Percentiles rank a stretch among this genome's conserved stretches.
phyloP scores from a whole-genome alignment of 2,888 invertebrate species.

The Synergus umbraculus region DNA sequence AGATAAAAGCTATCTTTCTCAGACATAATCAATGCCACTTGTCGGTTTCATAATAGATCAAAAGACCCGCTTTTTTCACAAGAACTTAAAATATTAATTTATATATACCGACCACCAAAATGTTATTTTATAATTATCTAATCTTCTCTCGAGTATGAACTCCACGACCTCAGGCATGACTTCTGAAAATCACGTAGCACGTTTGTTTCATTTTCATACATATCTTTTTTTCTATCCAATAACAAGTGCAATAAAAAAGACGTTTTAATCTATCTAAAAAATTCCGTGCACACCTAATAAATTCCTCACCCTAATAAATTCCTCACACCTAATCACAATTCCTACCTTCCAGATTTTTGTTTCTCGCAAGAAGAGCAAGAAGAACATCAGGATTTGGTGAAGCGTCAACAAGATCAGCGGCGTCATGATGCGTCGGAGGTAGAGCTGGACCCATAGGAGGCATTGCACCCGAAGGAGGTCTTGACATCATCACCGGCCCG shows the following conservation, averaged over 20 bases:
- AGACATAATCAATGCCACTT: background rate
- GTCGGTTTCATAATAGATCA: background rate
- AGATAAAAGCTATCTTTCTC: constrained; percentile 9
- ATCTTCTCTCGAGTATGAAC: no score
- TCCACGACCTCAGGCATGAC: no score
- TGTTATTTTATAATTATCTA: no score
- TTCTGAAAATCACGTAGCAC: no score
- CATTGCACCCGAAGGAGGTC: constrained; percentile 63
- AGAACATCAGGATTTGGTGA: constrained; percentile 91
- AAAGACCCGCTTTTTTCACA: background rate
- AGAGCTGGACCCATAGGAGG: constrained; percentile 68
- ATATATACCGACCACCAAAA: no score
- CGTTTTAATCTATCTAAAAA: background rate
- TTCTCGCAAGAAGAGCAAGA: constrained; percentile 89
- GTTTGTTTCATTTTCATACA: no score
- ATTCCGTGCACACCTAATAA: background rate
- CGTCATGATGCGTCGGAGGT: constrained; percentile 71
- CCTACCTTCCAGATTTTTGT: constrained; percentile 94
- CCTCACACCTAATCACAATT: constrained; percentile 27
- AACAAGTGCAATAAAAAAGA: background rate
- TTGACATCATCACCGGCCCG: constrained; percentile 67
- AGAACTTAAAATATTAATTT: no score
- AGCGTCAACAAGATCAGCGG: constrained; percentile 71
- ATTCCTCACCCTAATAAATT: background rate
- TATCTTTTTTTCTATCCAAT: no score